Evolutionary conservation across 1,140 invertebrate genomes (phyloP).

Genomic region (Aphelinus certus): DNA sequence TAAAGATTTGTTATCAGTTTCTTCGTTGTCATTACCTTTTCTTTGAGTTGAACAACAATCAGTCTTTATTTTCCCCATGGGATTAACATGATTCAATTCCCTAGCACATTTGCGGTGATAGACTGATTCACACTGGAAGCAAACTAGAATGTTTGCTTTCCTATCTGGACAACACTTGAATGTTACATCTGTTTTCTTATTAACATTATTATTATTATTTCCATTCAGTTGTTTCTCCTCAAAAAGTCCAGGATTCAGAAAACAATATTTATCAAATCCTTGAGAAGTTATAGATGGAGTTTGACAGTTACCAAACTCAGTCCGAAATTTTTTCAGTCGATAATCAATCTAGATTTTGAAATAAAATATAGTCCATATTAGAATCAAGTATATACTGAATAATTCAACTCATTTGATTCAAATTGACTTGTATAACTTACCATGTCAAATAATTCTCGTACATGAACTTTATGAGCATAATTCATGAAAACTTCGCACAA

Average conservation of each 20-base stretch:
- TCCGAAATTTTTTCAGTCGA: conserved; percentile 56
- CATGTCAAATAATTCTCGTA: conserved; percentile 74
- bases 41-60: conserved; percentile 15
- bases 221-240: conserved; percentile 27
- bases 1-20: conserved; percentile 3
- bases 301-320: conserved; percentile 59
- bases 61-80: conserved; percentile 21
- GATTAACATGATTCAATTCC: conserved; percentile 17
- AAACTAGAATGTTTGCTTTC: conserved; percentile 39
- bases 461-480: conserved; percentile 70
- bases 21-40: conserved; percentile 6
- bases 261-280: conserved; percentile 72
- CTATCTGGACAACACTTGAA: conserved; percentile 40
- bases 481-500: conserved; percentile 80
- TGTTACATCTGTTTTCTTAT: conserved; percentile 12
- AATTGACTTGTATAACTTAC: conserved; percentile 55
- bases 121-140: conserved; percentile 29
- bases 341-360: conserved; percentile 55
- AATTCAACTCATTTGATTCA: background rate
- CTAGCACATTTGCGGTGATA: conserved; percentile 38
- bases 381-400: background rate
- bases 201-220: background rate
- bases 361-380: background rate
- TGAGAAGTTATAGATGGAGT: conserved; percentile 67
- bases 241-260: conserved; percentile 71